These are phyloP conservation scores for Zaprionus lachaisei DNA, from an alignment of 1,140 invertebrate genomes.

Conservation along the genomic window DNA sequence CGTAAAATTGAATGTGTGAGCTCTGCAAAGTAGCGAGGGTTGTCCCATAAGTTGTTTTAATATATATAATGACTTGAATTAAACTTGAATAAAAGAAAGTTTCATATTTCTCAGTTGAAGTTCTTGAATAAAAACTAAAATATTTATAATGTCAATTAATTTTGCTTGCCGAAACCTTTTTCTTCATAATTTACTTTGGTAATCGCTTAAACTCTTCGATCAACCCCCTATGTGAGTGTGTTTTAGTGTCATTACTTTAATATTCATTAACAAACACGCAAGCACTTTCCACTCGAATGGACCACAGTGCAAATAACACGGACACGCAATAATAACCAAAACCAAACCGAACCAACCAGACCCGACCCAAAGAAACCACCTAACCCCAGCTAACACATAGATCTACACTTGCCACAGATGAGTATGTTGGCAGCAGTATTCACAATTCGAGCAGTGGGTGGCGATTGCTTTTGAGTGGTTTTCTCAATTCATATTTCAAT, in stretches of 20 bases:
- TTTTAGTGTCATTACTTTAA: conserved; percentile 56
- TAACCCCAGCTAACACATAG: not conserved
- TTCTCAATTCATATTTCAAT: not conserved
- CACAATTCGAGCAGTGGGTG: not conserved
- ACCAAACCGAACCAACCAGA: not conserved
- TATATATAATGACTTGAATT: too few relatives aligned
- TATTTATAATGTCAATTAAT: too few relatives aligned
- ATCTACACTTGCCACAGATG: not conserved
- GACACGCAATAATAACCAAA: conserved; percentile 21
- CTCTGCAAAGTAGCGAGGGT: not conserved
- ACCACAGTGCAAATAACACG: conserved; percentile 42
- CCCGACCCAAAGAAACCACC: not conserved
- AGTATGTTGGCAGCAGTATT: not conserved
- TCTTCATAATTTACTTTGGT: too few relatives aligned
- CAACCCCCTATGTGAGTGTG: conserved; percentile 7
- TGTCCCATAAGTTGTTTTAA: not conserved
- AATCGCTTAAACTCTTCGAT: not conserved
- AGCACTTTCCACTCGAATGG: conserved; percentile 3
- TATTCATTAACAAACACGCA: conserved; percentile 26
- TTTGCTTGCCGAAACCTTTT: too few relatives aligned
- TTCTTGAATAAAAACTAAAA: too few relatives aligned
- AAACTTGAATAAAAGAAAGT: too few relatives aligned
- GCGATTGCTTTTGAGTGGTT: not conserved
- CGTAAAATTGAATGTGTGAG: conserved; percentile 27
- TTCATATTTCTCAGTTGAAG: too few relatives aligned